Conservation (phyloP, 2,888 invertebrate species). For the Mimas tiliae region DNA sequence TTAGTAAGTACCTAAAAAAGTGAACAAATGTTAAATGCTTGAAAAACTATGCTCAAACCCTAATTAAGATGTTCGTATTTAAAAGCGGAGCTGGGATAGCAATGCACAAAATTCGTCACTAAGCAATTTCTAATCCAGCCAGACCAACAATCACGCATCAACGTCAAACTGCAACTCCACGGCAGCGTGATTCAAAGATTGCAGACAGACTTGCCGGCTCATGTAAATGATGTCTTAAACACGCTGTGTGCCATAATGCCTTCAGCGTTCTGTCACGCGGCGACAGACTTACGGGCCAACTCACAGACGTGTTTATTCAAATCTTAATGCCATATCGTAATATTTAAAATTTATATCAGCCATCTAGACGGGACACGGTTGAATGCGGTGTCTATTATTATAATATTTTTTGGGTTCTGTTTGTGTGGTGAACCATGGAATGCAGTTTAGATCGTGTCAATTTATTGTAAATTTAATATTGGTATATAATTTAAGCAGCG, state of each 20-base stretch:
- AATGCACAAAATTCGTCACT: too few species aligned
- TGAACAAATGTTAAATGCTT: too few species aligned
- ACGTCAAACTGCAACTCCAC: background rate
- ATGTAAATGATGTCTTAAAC: constrained; percentile 57
- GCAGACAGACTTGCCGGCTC: background rate
- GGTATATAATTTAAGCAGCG: too few species aligned
- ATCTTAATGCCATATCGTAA: constrained; percentile 71
- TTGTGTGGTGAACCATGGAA: background rate
- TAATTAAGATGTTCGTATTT: too few species aligned
- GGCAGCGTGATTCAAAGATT: background rate
- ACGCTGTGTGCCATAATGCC: constrained; percentile 49
- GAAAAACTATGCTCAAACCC: too few species aligned
- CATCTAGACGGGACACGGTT: constrained; percentile 29
- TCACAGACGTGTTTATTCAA: constrained; percentile 76
- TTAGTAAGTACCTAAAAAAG: too few species aligned
- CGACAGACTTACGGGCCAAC: constrained; percentile 46
- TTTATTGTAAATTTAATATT: too few species aligned
- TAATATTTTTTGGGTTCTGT: constrained; percentile 31
- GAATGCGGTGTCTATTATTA: constrained; percentile 45
- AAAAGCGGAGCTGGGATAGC: too few species aligned
- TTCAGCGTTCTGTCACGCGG: constrained; percentile 54
- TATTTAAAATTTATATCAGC: constrained; percentile 70
- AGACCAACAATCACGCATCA: background rate
- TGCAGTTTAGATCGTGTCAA: too few species aligned
- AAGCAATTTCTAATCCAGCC: background rate